Conservation (phyloP, 2,797 vertebrate species). For the Brachymystax lenok region DNA sequence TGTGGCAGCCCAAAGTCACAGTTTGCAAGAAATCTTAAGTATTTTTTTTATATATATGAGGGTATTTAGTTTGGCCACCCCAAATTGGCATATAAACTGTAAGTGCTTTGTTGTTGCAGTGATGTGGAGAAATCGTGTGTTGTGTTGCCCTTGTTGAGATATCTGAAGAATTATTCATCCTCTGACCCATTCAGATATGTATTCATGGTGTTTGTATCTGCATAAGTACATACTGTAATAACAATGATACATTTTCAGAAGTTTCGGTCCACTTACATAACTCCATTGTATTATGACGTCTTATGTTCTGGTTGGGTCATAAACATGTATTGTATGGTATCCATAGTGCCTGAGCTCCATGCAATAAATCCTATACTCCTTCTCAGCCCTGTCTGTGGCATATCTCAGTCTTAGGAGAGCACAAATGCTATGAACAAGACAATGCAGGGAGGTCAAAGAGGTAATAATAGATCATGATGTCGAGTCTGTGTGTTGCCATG, state of each 20-base stretch:
- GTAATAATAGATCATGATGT: slow-evolving; percentile 58
- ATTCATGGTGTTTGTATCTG: background rate
- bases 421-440: slow-evolving; percentile 12
- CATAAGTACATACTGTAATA: too few relatives aligned
- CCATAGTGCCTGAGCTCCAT: background rate
- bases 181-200: background rate
- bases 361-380: slow-evolving; percentile 4
- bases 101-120: slow-evolving; percentile 25
- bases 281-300: background rate
- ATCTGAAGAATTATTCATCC: background rate
- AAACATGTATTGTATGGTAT: background rate
- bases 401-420: background rate
- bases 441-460: slow-evolving; percentile 46
- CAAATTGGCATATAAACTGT: slow-evolving; percentile 48
- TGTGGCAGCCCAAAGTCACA: slow-evolving; percentile 42
- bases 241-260: too few relatives aligned
- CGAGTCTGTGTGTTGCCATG: slow-evolving; percentile 37
- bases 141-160: slow-evolving; percentile 26
- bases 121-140: slow-evolving; percentile 15
- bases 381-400: background rate
- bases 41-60: slow-evolving; percentile 44
- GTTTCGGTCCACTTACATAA: background rate
- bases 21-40: slow-evolving; percentile 47
- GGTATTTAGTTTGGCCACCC: slow-evolving; percentile 35
- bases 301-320: background rate